Evolutionary conservation across 2,888 invertebrate species (phyloP).

Genomic region (Ganaspis brasiliensis): DNA sequence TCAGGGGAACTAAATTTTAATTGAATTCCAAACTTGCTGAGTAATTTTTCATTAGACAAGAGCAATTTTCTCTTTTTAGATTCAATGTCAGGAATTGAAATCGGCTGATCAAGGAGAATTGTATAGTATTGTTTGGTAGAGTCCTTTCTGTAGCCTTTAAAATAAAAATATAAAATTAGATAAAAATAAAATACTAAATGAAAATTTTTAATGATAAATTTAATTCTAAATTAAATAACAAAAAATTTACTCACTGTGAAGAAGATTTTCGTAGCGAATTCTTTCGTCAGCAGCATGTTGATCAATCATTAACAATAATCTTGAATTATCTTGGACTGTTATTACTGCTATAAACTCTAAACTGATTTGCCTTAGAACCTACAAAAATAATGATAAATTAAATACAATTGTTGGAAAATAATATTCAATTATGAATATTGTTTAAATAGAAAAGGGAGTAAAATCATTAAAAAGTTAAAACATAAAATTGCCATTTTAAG

Average conservation of each 20-base stretch:
- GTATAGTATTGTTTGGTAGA: slow-evolving; percentile 72
- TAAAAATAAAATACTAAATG: slow-evolving; percentile 9
- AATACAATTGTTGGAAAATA: neutral
- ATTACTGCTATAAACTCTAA: slow-evolving; percentile 86
- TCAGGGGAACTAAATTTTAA: slow-evolving; percentile 77
- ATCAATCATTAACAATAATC: slow-evolving; percentile 87
- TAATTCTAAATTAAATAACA: too few relatives aligned
- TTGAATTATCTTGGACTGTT: slow-evolving; percentile 76
- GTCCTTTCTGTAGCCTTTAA: slow-evolving; percentile 81
- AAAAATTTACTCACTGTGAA: slow-evolving; percentile 81
- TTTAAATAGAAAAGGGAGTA: slow-evolving; percentile 26
- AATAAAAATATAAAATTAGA: neutral
- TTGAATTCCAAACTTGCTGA: slow-evolving; percentile 84
- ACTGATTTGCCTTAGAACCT: slow-evolving; percentile 90
- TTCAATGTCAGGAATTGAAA: slow-evolving; percentile 67
- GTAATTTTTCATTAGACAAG: slow-evolving; percentile 77
- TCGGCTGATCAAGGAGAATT: slow-evolving; percentile 66
- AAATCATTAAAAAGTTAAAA: too few relatives aligned
- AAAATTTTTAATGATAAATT: neutral
- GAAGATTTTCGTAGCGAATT: slow-evolving; percentile 87
- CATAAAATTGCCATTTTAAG: too few relatives aligned
- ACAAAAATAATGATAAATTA: slow-evolving; percentile 40
- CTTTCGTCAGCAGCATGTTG: slow-evolving; percentile 95
- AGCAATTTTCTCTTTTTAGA: slow-evolving; percentile 60
- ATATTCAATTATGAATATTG: neutral